Percentiles rank a stretch among this genome's conserved stretches.
Evolutionary conservation across 2,888 invertebrate genomes (phyloP).

Genomic region (Clivina fossor): DNA sequence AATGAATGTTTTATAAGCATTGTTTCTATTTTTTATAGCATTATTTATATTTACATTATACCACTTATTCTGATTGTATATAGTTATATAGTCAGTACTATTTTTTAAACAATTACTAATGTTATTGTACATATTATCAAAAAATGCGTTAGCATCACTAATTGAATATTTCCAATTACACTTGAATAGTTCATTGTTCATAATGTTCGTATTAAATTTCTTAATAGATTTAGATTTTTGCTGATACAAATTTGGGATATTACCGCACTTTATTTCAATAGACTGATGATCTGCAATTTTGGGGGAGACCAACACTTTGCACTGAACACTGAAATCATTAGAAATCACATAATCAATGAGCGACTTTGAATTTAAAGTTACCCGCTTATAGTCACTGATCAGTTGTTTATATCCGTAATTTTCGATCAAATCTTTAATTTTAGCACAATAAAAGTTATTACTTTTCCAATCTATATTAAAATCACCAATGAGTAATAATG

Average conservation of each 20-base stretch:
- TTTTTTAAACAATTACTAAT: not conserved
- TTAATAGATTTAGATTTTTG: not conserved
- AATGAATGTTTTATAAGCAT: not conserved
- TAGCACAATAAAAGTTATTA: not conserved
- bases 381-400: not conserved
- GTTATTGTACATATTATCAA: not conserved
- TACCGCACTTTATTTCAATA: not conserved
- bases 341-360: slow-evolving; percentile 2
- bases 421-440: not conserved
- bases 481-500: not conserved
- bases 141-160: not conserved
- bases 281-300: not conserved
- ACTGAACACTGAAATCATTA: not conserved
- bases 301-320: not conserved
- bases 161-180: slow-evolving; percentile 1
- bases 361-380: not conserved
- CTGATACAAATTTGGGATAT: not conserved
- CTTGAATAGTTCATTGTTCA: not conserved
- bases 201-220: not conserved
- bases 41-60: slow-evolving; percentile 1
- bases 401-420: not conserved
- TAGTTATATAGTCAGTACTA: not conserved
- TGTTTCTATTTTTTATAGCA: not conserved
- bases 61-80: not conserved
- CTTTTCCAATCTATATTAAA: slow-evolving; percentile 4